These are phyloP conservation scores for Paedocypris sp. DNA, from an alignment of 2,113 vertebrate species.

Conservation along the genomic window DNA sequence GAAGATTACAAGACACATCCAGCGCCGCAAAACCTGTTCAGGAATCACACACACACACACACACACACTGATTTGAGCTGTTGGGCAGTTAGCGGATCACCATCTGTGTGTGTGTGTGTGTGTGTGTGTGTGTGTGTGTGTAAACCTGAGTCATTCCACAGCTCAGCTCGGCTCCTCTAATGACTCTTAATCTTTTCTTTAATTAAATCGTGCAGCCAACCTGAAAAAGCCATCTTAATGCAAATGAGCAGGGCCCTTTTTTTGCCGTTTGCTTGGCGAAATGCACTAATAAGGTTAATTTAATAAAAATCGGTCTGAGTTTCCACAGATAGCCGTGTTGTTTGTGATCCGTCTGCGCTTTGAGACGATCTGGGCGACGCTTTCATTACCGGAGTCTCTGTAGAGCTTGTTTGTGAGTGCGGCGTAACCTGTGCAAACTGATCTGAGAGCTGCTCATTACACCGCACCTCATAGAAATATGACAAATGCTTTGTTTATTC, in stretches of 20 bases:
- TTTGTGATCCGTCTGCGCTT: conserved; percentile 78
- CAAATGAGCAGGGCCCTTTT: conserved; percentile 97
- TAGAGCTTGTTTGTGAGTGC: conserved; percentile 30
- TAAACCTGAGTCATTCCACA: conserved; percentile 99
- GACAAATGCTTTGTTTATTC: conserved; percentile 69
- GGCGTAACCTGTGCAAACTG: conserved; percentile 15
- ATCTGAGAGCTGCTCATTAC: conserved; percentile 25
- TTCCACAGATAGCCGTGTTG: conserved; percentile 98
- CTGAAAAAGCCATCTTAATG: conserved; percentile 99
- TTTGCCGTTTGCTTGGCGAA: conserved; percentile 99
- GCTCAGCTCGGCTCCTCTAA: conserved; percentile 99
- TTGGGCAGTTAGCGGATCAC: conserved; percentile 98
- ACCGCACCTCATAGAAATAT: conserved; percentile 62
- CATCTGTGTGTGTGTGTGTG: conserved; percentile 99
- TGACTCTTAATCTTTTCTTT: conserved; percentile 99
- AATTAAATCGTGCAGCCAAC: conserved; percentile 99
- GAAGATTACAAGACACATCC: too few relatives aligned
- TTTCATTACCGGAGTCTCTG: conserved; percentile 36
- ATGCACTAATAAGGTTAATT: conserved; percentile 99
- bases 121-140: too few relatives aligned
- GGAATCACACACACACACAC: too few relatives aligned
- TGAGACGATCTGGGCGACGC: conserved; percentile 3
- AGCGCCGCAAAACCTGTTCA: too few relatives aligned
- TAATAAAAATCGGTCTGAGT: conserved; percentile 99
- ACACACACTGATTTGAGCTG: too few relatives aligned